Evolutionary conservation across 2,888 invertebrate genomes (phyloP).

Genomic region (Oscheius sp.): DNA sequence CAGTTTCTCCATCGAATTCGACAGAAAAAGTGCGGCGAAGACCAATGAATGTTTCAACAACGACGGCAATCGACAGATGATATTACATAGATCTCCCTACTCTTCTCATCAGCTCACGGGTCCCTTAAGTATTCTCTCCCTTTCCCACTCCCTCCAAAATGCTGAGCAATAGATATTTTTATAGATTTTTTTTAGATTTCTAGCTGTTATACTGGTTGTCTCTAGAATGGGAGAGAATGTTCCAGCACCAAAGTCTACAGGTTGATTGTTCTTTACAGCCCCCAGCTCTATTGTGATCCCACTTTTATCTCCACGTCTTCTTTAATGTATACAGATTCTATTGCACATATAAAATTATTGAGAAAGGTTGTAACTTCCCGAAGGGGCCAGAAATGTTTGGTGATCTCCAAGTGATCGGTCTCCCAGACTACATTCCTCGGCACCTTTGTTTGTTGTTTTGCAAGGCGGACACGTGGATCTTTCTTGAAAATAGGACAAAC

Average conservation of each 20-base stretch:
- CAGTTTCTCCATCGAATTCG: constrained; percentile 30
- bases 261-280: constrained; percentile 8
- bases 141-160: not conserved
- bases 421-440: not conserved
- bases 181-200: not conserved
- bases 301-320: constrained; percentile 3
- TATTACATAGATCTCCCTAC: constrained; percentile 2
- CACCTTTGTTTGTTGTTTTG: not conserved
- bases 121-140: constrained; percentile 5
- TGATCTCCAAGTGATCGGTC: not conserved
- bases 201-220: not conserved
- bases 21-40: constrained; percentile 29
- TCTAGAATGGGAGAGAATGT: not conserved
- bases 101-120: constrained; percentile 2
- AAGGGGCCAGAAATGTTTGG: not conserved
- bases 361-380: too few relatives aligned
- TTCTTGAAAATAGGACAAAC: too few relatives aligned
- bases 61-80: constrained; percentile 28
- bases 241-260: constrained; percentile 18
- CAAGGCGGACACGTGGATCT: too few relatives aligned
- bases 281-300: constrained; percentile 7
- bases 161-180: too few relatives aligned
- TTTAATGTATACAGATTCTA: constrained; percentile 14
- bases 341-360: not conserved
- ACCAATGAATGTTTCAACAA: constrained; percentile 7